phyloP scores from a whole-genome alignment of 2,797 vertebrate species.

The Enteromius anoplus region DNA sequence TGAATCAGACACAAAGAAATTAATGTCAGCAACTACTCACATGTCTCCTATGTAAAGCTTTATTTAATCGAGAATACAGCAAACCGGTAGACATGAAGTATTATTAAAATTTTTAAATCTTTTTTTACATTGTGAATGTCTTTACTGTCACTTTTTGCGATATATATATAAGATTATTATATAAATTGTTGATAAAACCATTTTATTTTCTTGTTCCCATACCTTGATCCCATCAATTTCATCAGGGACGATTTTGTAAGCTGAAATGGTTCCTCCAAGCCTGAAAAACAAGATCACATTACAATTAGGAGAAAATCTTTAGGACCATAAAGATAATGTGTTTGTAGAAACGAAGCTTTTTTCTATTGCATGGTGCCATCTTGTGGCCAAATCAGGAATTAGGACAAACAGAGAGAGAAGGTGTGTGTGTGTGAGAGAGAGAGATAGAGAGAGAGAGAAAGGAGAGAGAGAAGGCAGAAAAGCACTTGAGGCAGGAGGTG shows the following conservation, averaged over 20 bases:
- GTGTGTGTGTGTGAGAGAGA: neutral
- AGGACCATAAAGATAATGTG: neutral
- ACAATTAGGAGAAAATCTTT: neutral
- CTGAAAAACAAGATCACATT: conserved; percentile 78
- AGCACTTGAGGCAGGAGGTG: conserved; percentile 72
- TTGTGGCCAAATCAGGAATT: conserved; percentile 44
- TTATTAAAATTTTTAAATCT: neutral
- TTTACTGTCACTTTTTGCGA: neutral
- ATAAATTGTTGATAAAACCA: neutral
- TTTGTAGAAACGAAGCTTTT: neutral
- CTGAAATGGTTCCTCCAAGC: conserved; percentile 95
- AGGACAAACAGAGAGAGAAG: conserved; percentile 14
- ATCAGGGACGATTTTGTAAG: conserved; percentile 98
- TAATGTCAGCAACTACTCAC: conserved; percentile 59
- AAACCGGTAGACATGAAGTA: neutral
- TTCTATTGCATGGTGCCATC: conserved; percentile 39
- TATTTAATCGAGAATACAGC: neutral
- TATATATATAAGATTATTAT: too few species aligned
- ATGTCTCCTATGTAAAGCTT: neutral
- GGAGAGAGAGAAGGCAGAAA: conserved; percentile 11
- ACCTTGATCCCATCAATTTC: conserved; percentile 99
- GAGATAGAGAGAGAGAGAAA: conserved; percentile 7
- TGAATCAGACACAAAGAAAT: conserved; percentile 63
- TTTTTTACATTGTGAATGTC: neutral
- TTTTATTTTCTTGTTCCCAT: conserved; percentile 43